phyloP scores from a whole-genome alignment of 1,140 invertebrate genomes.

The Drosophila santomea region DNA sequence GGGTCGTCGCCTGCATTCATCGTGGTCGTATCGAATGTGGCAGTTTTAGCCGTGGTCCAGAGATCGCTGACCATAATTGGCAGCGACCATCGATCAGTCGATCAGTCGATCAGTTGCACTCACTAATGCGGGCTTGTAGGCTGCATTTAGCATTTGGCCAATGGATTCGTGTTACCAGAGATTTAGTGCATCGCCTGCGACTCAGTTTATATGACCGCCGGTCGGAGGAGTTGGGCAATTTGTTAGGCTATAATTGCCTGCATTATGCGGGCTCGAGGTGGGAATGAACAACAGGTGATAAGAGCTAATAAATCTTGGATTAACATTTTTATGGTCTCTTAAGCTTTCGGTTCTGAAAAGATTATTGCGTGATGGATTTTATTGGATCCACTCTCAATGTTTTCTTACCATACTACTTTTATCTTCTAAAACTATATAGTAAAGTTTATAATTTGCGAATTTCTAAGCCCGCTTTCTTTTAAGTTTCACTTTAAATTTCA shows the following conservation, averaged over 20 bases:
- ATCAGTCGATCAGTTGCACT: conserved; percentile 39
- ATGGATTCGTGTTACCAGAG: conserved; percentile 33
- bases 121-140: conserved; percentile 64
- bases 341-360: neutral
- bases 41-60: conserved; percentile 26
- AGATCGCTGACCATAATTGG: conserved; percentile 64
- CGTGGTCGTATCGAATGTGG: conserved; percentile 24
- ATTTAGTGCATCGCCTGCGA: conserved; percentile 47
- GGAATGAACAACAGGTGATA: conserved; percentile 21
- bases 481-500: no score
- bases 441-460: no score
- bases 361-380: neutral
- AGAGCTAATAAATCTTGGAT: conserved; percentile 17
- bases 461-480: no score
- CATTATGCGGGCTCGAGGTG: conserved; percentile 42
- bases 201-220: neutral
- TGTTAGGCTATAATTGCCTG: conserved; percentile 54
- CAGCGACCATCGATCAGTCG: conserved; percentile 55
- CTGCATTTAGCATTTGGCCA: conserved; percentile 17
- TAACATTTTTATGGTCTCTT: neutral
- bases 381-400: neutral
- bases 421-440: no score
- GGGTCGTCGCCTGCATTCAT: conserved; percentile 41
- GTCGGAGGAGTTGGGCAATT: conserved; percentile 27
- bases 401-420: neutral